Percentiles rank a stretch among this genome's conserved stretches.
phyloP scores from a whole-genome alignment of 1,140 invertebrate species.

The Piezodorus guildinii region DNA sequence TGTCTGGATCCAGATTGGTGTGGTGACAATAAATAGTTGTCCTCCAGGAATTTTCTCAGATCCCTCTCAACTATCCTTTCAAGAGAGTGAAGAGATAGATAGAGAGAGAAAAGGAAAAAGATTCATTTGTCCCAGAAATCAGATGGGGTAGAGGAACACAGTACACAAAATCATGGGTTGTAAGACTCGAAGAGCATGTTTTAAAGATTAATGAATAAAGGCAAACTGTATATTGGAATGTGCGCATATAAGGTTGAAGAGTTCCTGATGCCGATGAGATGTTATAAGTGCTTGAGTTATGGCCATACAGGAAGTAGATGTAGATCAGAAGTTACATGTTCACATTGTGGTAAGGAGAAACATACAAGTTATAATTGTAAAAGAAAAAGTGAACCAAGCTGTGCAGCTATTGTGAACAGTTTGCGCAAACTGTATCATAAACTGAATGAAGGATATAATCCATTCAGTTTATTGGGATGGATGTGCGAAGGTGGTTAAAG shows the following conservation, averaged over 20 bases:
- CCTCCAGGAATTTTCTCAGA: too few species aligned
- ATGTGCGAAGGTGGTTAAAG: not conserved
- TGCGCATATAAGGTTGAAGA: not conserved
- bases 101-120: not conserved
- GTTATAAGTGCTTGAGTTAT: too few species aligned
- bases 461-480: not conserved
- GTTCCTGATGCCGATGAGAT: not conserved
- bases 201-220: not conserved
- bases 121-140: not conserved
- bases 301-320: not conserved
- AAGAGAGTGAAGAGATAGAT: too few species aligned
- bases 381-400: too few species aligned
- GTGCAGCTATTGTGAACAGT: too few species aligned
- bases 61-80: too few species aligned
- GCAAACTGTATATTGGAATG: not conserved
- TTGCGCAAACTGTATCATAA: not conserved
- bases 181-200: not conserved
- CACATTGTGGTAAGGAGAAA: not conserved
- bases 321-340: not conserved
- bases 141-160: not conserved
- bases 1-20: too few species aligned
- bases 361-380: not conserved
- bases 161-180: not conserved
- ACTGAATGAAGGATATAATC: not conserved
- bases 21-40: too few species aligned